Conservation (phyloP, 2,888 invertebrate genomes). For the Pandemis corylana region DNA sequence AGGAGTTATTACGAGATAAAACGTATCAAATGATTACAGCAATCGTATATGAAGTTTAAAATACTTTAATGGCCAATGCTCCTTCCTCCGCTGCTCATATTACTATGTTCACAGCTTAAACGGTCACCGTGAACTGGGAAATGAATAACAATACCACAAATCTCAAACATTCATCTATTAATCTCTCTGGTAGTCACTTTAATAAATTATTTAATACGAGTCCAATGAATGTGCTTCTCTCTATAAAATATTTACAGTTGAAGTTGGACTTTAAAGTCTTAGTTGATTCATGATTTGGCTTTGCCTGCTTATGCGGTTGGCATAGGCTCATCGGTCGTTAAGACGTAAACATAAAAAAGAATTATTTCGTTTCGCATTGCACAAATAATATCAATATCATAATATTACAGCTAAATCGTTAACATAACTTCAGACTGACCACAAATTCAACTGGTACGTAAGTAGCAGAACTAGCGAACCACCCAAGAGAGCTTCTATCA, state of each 20-base stretch:
- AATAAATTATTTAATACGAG: conserved; percentile 13
- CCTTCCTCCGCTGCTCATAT: background rate
- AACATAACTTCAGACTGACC: conserved; percentile 52
- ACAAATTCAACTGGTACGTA: conserved; percentile 55
- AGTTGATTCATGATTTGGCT: background rate
- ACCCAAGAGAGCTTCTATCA: conserved; percentile 56
- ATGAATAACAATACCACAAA: conserved; percentile 61
- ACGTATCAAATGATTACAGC: background rate
- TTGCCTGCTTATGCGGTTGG: background rate
- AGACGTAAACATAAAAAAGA: too few species aligned
- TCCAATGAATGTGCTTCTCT: background rate
- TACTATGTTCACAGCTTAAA: conserved; percentile 41
- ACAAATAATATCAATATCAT: too few species aligned
- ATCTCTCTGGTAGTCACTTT: conserved; percentile 11
- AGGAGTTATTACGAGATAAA: background rate
- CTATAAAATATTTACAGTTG: background rate
- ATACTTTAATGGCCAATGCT: background rate
- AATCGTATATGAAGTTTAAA: background rate
- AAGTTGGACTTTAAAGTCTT: background rate
- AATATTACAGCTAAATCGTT: background rate
- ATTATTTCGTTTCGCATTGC: too few species aligned
- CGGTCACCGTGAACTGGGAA: conserved; percentile 56
- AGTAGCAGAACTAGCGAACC: conserved; percentile 45
- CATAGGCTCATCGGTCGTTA: background rate
- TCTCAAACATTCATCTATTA: conserved; percentile 45